A percentile compares a stretch with the other conserved stretches of the same genome.
These are phyloP conservation scores for Cryptocheilus praepositus DNA, from an alignment of 2,888 invertebrate species.

Conservation along the genomic window DNA sequence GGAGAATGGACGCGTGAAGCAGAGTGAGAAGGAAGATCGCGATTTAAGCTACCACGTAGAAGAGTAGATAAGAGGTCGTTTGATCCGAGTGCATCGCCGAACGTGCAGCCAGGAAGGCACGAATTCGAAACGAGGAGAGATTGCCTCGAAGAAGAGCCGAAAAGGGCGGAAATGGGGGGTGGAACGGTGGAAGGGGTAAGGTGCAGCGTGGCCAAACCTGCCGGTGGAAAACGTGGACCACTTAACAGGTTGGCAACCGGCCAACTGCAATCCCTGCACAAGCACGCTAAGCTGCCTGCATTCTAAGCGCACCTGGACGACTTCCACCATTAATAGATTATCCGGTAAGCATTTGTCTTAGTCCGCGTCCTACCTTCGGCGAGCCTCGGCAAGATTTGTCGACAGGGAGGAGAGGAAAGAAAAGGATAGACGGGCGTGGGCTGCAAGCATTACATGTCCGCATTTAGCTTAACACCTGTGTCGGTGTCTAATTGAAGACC, in stretches of 20 bases:
- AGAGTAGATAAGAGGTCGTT: conserved; percentile 25
- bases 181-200: not conserved
- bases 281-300: conserved; percentile 54
- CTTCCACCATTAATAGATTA: conserved; percentile 65
- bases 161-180: conserved; percentile 3
- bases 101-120: conserved; percentile 29
- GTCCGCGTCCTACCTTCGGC: conserved; percentile 30
- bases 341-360: conserved; percentile 51
- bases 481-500: no score
- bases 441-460: no score
- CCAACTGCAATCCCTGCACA: conserved; percentile 67
- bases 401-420: no score
- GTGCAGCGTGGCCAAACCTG: conserved; percentile 6
- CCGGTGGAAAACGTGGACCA: conserved; percentile 58
- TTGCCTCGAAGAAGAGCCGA: not conserved
- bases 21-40: conserved; percentile 15
- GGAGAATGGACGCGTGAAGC: no score
- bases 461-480: no score
- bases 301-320: conserved; percentile 64
- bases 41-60: conserved; percentile 24
- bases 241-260: conserved; percentile 61
- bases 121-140: conserved; percentile 25
- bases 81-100: conserved; percentile 29
- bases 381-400: no score
- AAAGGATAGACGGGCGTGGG: no score